A percentile compares a stretch with the other conserved stretches of the same genome.
phyloP scores from a whole-genome alignment of 2,888 invertebrate species.

The Caenorhabditis macrosperma region DNA sequence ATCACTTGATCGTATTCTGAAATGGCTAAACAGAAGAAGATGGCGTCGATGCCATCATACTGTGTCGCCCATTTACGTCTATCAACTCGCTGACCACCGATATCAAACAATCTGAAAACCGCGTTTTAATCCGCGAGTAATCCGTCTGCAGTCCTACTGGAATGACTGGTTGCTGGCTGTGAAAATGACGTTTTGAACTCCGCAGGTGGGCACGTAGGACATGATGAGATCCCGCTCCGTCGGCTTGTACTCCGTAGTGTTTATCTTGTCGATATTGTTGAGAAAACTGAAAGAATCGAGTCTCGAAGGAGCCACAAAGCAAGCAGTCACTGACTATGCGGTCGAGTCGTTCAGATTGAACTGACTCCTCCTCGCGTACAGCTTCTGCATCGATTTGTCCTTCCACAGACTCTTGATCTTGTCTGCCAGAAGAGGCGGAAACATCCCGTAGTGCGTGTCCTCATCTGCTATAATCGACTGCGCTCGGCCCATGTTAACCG shows the following conservation, averaged over 20 bases:
- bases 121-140: background rate
- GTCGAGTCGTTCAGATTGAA: conserved; percentile 75
- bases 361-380: conserved; percentile 67
- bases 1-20: conserved; percentile 75
- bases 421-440: conserved; percentile 50
- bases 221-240: conserved; percentile 74
- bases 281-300: too few relatives aligned
- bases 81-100: conserved; percentile 70
- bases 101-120: conserved; percentile 67
- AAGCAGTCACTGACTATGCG: conserved; percentile 68
- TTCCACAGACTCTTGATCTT: conserved; percentile 65
- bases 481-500: conserved; percentile 61
- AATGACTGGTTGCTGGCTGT: conserved; percentile 67
- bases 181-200: conserved; percentile 73
- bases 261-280: conserved; percentile 67
- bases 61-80: conserved; percentile 72
- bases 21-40: conserved; percentile 75
- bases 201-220: conserved; percentile 76
- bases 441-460: conserved; percentile 58
- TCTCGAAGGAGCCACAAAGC: too few relatives aligned
- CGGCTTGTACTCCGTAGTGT: conserved; percentile 66
- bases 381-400: conserved; percentile 66
- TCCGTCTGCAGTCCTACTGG: conserved; percentile 62
- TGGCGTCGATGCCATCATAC: conserved; percentile 76
- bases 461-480: conserved; percentile 58